Conservation (phyloP, 2,113 vertebrate genomes). For the Bufo gargarizans region DNA sequence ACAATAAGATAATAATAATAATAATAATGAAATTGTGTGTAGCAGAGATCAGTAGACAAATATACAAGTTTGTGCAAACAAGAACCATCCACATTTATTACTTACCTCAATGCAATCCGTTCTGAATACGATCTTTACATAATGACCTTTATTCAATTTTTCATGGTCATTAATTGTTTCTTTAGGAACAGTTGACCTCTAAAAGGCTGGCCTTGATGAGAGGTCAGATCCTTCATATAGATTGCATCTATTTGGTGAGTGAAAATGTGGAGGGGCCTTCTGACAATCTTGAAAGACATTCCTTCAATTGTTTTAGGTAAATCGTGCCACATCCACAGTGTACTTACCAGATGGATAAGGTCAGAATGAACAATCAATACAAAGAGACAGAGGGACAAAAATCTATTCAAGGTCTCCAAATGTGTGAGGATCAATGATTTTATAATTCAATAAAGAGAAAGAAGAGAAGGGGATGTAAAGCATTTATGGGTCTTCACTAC, state of each 20-base stretch:
- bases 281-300: conserved; percentile 61
- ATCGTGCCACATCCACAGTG: conserved; percentile 50
- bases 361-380: conserved; percentile 61
- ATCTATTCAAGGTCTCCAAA: conserved; percentile 28
- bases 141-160: conserved; percentile 59
- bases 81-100: neutral
- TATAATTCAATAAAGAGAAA: neutral
- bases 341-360: conserved; percentile 62
- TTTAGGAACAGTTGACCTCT: conserved; percentile 62
- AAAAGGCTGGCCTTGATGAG: conserved; percentile 63
- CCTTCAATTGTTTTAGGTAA: conserved; percentile 66
- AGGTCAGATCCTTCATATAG: conserved; percentile 64
- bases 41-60: neutral
- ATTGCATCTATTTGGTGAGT: conserved; percentile 50
- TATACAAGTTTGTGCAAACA: neutral
- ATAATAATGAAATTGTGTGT: neutral
- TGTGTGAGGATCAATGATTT: neutral
- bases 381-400: conserved; percentile 54
- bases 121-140: neutral
- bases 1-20: no score
- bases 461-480: neutral
- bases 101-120: neutral
- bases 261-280: conserved; percentile 57
- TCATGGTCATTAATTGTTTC: conserved; percentile 63
- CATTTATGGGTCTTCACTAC: no score